phyloP scores from a whole-genome alignment of 1,140 invertebrate genomes.

The Neotoxoptera formosana region DNA sequence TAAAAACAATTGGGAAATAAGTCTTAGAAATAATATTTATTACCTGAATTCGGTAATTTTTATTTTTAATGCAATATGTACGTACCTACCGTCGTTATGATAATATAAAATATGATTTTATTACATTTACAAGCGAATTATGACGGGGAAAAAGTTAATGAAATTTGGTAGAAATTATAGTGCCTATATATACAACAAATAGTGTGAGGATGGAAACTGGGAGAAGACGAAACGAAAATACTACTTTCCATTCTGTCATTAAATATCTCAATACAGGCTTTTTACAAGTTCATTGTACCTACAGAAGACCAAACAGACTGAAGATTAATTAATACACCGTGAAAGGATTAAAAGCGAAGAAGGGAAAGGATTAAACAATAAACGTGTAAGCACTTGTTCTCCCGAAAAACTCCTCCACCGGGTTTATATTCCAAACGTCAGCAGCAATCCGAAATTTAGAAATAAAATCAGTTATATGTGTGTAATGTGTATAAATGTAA shows the following conservation, averaged over 20 bases:
- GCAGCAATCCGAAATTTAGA: background rate
- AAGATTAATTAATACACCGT: slow-evolving; percentile 32
- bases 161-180: background rate
- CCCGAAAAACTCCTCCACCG: background rate
- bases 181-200: background rate
- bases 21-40: background rate
- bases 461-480: background rate
- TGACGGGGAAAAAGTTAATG: background rate
- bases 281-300: background rate
- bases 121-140: background rate
- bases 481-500: no score
- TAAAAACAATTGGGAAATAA: background rate
- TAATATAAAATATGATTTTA: background rate
- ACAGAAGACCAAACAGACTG: background rate
- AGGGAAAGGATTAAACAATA: background rate
- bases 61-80: background rate
- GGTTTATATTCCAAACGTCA: background rate
- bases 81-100: background rate
- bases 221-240: background rate
- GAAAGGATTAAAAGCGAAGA: slow-evolving; percentile 15
- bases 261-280: background rate
- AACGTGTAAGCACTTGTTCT: background rate
- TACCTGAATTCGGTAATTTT: background rate
- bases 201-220: background rate
- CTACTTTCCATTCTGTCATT: background rate